Evolutionary conservation across 1,140 invertebrate species (phyloP), one percentile per base, ranked within the genome.

Genomic region (Drosophila littoralis): DNA sequence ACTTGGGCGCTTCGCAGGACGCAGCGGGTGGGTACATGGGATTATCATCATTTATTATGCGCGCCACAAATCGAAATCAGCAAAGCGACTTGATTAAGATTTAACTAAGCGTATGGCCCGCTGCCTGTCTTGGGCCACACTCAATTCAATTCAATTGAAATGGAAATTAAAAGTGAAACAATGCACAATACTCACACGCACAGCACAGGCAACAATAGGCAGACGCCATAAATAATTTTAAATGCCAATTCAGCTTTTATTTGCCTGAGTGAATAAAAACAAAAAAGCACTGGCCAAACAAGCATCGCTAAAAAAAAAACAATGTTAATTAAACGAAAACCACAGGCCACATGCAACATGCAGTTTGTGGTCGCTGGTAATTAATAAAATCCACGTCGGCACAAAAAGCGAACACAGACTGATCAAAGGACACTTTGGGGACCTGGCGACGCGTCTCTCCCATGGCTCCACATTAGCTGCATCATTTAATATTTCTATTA

Each of bases 61-160:
- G 80, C 70, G 73, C 80, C 84, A 80, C 84, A 89, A 88, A 88
- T 88, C 84, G 84, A 88, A 88, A 89, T 88, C 84, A 88, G 86
- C 69, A 77, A 88, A 72, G 84, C 77, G 70, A 84, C 84, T 88
- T 88, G 84, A 88, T 88, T 89, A 88, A 88, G 84, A 88, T 88
- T 88, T 88, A 88, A 88, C 84, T 89, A 81, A 88, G 81, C 80
- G 88, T 75, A 17, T 36, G 13, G 9, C 35, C 10, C 17, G 43
- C n/a, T 35, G 22, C 33, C 63, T 45, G 28, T 35, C 13, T 46
- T 28, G 28, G 36, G 7, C 52, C 33, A 50, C 22, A 40, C 36
- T 32, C 45, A 22, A 67, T 60, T 59, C 22, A 17, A 73, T 73
- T 61, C 36, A 69, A 69, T 84, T 74, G 28, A 65, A 88, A 79